phyloP scores from a whole-genome alignment of 2,888 invertebrate species.

The Ommatoiulus sabulosus region DNA sequence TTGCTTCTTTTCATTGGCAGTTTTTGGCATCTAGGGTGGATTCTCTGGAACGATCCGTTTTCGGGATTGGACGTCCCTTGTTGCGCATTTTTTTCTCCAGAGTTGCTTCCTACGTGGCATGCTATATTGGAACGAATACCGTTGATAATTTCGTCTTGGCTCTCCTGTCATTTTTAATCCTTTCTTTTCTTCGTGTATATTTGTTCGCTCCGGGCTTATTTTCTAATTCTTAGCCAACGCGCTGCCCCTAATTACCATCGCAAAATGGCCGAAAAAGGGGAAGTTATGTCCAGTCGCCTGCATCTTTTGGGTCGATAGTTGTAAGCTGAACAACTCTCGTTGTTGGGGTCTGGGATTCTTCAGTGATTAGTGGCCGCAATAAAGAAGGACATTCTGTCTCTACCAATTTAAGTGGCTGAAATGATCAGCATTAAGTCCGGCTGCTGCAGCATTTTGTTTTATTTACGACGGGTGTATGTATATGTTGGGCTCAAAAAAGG shows the following conservation, averaged over 20 bases:
- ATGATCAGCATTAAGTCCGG: too few relatives aligned
- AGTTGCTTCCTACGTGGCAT: not conserved
- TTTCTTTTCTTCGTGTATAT: slow-evolving; percentile 7
- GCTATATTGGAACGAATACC: not conserved
- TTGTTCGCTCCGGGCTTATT: not conserved
- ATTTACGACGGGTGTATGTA: too few relatives aligned
- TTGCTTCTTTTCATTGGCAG: slow-evolving; percentile 41
- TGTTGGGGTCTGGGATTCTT: not conserved
- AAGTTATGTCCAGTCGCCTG: not conserved
- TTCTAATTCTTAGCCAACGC: not conserved
- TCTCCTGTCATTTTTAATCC: slow-evolving; percentile 4
- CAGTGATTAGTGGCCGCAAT: not conserved
- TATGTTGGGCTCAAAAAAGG: too few relatives aligned
- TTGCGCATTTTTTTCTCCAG: not conserved
- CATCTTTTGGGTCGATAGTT: not conserved
- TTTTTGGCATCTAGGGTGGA: slow-evolving; percentile 15
- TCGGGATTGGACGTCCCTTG: not conserved
- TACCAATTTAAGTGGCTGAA: too few relatives aligned
- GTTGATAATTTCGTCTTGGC: not conserved
- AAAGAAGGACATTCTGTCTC: too few relatives aligned
- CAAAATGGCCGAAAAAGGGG: not conserved
- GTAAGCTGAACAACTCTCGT: not conserved
- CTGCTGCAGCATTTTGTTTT: too few relatives aligned
- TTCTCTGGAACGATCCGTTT: not conserved
- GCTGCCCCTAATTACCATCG: not conserved